A percentile compares a stretch with the other conserved stretches of the same genome.
Conservation (phyloP, 2,113 vertebrate species). For the Alosa alosa region DNA sequence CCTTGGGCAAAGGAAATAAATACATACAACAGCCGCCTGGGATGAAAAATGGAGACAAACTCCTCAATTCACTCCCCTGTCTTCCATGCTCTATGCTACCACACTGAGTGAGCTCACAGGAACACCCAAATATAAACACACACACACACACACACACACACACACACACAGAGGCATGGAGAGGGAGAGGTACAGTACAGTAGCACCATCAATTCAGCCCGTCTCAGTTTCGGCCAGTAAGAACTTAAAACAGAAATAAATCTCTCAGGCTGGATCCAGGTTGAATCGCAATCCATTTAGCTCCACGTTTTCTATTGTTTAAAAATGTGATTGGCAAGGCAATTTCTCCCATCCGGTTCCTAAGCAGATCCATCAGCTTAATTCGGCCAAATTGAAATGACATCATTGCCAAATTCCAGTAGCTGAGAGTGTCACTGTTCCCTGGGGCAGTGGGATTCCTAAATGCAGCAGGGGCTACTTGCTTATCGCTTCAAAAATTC, state of each 20-base stretch:
- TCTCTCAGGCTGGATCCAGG: conserved; percentile 23
- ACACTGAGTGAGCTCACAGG: background rate
- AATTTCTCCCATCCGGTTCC: conserved; percentile 73
- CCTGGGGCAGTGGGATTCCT: conserved; percentile 66
- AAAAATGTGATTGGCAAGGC: conserved; percentile 72
- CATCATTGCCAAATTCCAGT: conserved; percentile 64
- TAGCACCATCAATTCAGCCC: background rate
- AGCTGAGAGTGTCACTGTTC: conserved; percentile 60
- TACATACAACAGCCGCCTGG: background rate
- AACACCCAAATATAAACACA: background rate
- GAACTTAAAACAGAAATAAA: conserved; percentile 17
- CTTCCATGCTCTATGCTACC: background rate
- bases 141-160: background rate
- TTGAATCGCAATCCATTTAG: conserved; percentile 47
- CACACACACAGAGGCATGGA: background rate
- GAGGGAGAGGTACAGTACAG: background rate
- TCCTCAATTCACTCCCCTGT: conserved; percentile 6
- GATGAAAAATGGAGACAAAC: conserved; percentile 3
- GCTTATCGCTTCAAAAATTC: conserved; percentile 60
- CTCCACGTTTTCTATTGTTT: conserved; percentile 56
- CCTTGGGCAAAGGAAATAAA: conserved; percentile 26
- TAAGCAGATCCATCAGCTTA: conserved; percentile 76
- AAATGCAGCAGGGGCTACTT: conserved; percentile 54
- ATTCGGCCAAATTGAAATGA: conserved; percentile 75
- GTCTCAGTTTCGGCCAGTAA: background rate